A percentile compares a stretch with the other conserved stretches of the same genome.
phyloP scores from a whole-genome alignment of 1,140 invertebrate species.

The Scaptomyza graminum region DNA sequence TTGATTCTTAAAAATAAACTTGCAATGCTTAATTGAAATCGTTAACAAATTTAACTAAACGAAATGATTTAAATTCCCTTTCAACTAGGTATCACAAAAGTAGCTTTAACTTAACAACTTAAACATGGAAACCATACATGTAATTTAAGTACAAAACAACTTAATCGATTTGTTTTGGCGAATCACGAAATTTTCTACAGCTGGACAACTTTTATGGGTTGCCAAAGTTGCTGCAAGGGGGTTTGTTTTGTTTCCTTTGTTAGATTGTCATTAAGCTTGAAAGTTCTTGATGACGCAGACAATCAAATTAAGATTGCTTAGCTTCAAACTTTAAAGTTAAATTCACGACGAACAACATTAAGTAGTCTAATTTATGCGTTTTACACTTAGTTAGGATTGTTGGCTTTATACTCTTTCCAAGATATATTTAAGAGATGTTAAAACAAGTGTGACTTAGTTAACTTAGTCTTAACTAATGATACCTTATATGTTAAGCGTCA shows the following conservation, averaged over 20 bases:
- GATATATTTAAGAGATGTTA: background rate
- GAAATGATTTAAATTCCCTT: slow-evolving; percentile 59
- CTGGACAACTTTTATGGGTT: slow-evolving; percentile 32
- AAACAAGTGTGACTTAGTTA: background rate
- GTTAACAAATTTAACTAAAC: slow-evolving; percentile 67
- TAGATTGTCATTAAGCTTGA: slow-evolving; percentile 73
- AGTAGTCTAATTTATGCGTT: slow-evolving; percentile 50
- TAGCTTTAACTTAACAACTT: slow-evolving; percentile 52
- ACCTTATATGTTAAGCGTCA: background rate
- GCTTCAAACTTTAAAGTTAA: slow-evolving; percentile 18
- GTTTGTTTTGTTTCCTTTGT: slow-evolving; percentile 19
- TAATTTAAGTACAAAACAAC: slow-evolving; percentile 27
- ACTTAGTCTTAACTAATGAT: background rate
- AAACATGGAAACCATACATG: slow-evolving; percentile 31
- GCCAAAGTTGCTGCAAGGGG: slow-evolving; percentile 2
- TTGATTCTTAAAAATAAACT: slow-evolving; percentile 23
- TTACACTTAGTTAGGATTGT: slow-evolving; percentile 25
- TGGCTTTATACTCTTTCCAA: slow-evolving; percentile 45
- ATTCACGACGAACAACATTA: slow-evolving; percentile 40
- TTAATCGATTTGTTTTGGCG: slow-evolving; percentile 45
- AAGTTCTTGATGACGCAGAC: slow-evolving; percentile 54
- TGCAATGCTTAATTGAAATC: slow-evolving; percentile 32
- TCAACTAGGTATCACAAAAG: slow-evolving; percentile 71
- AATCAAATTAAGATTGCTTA: slow-evolving; percentile 37
- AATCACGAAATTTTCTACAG: slow-evolving; percentile 34